Base-by-base conservation (phyloP, 2,797 vertebrate species). In the Carduelis carduelis region DNA sequence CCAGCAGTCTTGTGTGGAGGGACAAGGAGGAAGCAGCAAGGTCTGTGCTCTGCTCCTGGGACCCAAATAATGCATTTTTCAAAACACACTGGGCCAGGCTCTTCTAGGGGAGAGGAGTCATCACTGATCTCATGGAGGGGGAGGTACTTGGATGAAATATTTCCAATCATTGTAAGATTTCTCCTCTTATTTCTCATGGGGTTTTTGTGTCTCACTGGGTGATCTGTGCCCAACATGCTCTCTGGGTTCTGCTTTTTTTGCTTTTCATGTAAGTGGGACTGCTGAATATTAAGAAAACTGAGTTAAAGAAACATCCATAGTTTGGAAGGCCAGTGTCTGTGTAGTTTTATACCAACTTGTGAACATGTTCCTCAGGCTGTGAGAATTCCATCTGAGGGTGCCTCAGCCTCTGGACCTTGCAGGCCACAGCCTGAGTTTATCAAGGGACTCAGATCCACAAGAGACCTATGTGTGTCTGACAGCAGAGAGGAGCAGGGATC, bases 391-490 rank as follows among this genome's bases (percentile, higher is more conserved):
- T 6, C 0, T 49, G 46, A 64, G 72, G 37, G n/a, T n/a, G 30
- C 24, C 9, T 72, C 56, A 46, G 71, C 28, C 21, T 71, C 63
- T 91, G 84, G 11, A 50, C 55, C 39, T 71, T 92, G 50, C 70
- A 79, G 30, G 30, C 63, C 68, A 26, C 53, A 69, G 24, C 28
- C 41, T 22, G 24, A 37, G 30, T 41, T 90, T 15, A 14, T 78
- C 32, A n/a, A 12, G 56, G 53, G 53, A 14, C 72, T 86, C 16
- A 23, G 52, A 23, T 32, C 85, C 65, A 7, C 3, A 17, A 17
- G 60, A 44, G 47, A 50, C 20, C 7, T 5, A 4, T 15, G 8
- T 26, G 14, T 69, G 14, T 70, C 27, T 0, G 0, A 2, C 11
- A 77, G 65, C 64, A 49, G 84, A 61, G 59, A 55, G 71, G n/a